Conservation (phyloP, 2,113 vertebrate species). For the Vulpes ferrilata region DNA sequence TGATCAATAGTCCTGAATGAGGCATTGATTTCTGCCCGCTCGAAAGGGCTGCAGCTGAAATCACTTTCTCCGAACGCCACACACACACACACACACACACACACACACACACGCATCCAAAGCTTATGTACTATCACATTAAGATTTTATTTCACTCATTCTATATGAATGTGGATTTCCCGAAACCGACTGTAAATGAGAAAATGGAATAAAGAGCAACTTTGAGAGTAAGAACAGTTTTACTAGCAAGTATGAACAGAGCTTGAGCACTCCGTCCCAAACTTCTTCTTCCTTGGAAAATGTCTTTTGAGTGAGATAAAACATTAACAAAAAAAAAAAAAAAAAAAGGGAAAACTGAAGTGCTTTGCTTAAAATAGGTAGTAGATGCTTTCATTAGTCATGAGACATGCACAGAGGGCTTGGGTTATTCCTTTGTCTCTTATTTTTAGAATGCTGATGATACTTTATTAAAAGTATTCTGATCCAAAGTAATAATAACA, state of each 20-base stretch:
- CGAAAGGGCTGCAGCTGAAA: constrained; percentile 83
- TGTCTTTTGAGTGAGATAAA: constrained; percentile 24
- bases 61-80: constrained; percentile 71
- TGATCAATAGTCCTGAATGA: constrained; percentile 94
- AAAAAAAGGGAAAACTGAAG: background rate
- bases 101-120: background rate
- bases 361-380: background rate
- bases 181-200: constrained; percentile 55
- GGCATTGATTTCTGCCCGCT: constrained; percentile 91
- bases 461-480: constrained; percentile 49
- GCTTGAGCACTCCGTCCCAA: background rate
- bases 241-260: background rate
- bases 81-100: background rate
- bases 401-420: background rate
- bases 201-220: constrained; percentile 35
- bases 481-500: constrained; percentile 3
- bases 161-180: constrained; percentile 22
- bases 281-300: constrained; percentile 64
- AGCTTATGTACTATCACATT: constrained; percentile 35
- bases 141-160: constrained; percentile 70
- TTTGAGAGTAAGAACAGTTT: background rate
- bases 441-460: background rate
- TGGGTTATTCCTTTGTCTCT: background rate
- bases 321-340: background rate
- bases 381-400: background rate